Conservation (phyloP, 2,797 vertebrate genomes). For the Alfaro cultratus region DNA sequence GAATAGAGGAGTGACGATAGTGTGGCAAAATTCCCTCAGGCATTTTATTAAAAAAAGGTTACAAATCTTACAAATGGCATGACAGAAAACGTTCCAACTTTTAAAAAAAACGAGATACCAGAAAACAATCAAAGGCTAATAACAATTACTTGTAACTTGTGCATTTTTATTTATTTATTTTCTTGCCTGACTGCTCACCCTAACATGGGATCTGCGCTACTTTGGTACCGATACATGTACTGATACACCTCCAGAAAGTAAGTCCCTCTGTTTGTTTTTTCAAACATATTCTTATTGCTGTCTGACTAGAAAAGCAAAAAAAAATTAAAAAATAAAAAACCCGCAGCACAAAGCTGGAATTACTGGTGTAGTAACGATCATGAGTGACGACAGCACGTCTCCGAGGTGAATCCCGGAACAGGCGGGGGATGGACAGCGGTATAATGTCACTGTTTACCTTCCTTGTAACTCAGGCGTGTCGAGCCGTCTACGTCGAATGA, state of each 20-base stretch:
- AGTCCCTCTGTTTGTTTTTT: not conserved
- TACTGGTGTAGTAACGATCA: conserved; percentile 6
- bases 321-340: not conserved
- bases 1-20: not conserved
- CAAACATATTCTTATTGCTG: not conserved
- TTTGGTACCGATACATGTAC: not conserved
- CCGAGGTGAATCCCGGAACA: conserved; percentile 15
- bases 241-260: not conserved
- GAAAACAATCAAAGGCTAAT: not conserved
- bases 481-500: conserved; percentile 22
- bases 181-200: not conserved
- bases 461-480: conserved; percentile 39
- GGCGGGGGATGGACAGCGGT: conserved; percentile 12
- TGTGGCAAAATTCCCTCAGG: not conserved
- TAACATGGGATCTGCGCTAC: not conserved
- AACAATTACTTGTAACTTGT: not conserved
- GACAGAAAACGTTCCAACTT: not conserved
- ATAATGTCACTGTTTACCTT: conserved; percentile 38
- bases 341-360: conserved; percentile 4
- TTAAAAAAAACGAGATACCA: not conserved
- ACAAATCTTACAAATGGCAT: not conserved
- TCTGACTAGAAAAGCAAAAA: not conserved
- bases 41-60: no score
- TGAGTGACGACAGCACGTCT: not conserved
- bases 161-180: not conserved